Evolutionary conservation across 2,888 invertebrate species (phyloP).

Genomic region (Eupithecia inturbata): DNA sequence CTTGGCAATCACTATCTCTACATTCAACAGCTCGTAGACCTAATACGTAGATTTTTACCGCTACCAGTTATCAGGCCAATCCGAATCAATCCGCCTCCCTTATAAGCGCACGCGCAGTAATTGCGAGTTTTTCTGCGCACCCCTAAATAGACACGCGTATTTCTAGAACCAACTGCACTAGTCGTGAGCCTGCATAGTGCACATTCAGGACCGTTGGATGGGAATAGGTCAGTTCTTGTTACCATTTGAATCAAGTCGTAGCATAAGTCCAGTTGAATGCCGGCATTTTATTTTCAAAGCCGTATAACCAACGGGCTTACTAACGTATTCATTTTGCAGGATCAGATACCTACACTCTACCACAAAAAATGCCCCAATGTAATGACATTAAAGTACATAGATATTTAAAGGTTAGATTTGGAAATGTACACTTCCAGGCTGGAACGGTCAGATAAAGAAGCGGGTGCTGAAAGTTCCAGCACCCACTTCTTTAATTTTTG

Average conservation of each 20-base stretch:
- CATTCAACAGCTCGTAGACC: neutral
- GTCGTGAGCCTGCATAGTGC: conserved; percentile 12
- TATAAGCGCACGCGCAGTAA: conserved; percentile 41
- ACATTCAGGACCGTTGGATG: conserved; percentile 24
- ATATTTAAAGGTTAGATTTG: too few species aligned
- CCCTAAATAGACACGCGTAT: conserved; percentile 44
- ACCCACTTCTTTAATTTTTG: too few species aligned
- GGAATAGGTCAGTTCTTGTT: conserved; percentile 19
- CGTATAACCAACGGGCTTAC: neutral
- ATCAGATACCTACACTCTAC: neutral
- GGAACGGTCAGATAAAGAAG: too few species aligned
- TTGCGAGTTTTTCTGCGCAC: conserved; percentile 40
- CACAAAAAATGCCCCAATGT: too few species aligned
- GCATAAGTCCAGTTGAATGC: neutral
- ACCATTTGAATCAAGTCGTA: neutral
- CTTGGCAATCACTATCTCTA: neutral
- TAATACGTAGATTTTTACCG: conserved; percentile 9
- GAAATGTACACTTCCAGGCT: too few species aligned
- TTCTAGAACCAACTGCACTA: conserved; percentile 39
- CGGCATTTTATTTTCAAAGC: neutral
- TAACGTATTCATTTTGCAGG: neutral
- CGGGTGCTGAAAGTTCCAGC: too few species aligned
- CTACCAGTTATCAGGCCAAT: conserved; percentile 22
- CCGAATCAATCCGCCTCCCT: conserved; percentile 28
- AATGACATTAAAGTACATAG: too few species aligned